Evolutionary conservation across 2,797 vertebrate genomes (phyloP).

Genomic region (Protosalanx chinensis): DNA sequence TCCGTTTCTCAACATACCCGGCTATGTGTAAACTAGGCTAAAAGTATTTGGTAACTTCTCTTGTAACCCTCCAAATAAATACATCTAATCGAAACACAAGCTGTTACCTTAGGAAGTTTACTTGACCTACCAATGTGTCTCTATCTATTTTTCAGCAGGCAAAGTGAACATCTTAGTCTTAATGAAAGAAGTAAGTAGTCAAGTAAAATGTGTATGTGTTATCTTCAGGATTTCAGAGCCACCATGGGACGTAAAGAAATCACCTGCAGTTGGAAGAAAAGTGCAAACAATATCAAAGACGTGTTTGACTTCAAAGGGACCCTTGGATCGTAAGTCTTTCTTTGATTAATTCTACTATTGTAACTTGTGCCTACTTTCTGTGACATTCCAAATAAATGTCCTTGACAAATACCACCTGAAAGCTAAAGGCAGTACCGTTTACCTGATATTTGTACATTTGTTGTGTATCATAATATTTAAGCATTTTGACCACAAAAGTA

Average conservation of each 20-base stretch:
- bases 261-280: slow-evolving; percentile 88
- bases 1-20: no score
- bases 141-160: background rate
- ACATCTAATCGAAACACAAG: background rate
- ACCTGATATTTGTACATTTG: background rate
- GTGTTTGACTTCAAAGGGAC: slow-evolving; percentile 90
- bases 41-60: background rate
- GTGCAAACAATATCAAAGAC: slow-evolving; percentile 85
- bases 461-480: background rate
- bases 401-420: background rate
- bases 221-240: slow-evolving; percentile 71
- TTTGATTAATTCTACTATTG: background rate
- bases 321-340: slow-evolving; percentile 87
- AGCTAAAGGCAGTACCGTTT: background rate
- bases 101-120: background rate
- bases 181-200: background rate
- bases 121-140: background rate
- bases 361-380: background rate
- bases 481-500: background rate
- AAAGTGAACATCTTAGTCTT: background rate
- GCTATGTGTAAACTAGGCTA: background rate
- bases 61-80: background rate
- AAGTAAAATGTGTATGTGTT: background rate
- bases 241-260: slow-evolving; percentile 85
- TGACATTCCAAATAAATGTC: background rate